phyloP scores from a whole-genome alignment of 2,888 invertebrate species.

The Drosophila borealis region DNA sequence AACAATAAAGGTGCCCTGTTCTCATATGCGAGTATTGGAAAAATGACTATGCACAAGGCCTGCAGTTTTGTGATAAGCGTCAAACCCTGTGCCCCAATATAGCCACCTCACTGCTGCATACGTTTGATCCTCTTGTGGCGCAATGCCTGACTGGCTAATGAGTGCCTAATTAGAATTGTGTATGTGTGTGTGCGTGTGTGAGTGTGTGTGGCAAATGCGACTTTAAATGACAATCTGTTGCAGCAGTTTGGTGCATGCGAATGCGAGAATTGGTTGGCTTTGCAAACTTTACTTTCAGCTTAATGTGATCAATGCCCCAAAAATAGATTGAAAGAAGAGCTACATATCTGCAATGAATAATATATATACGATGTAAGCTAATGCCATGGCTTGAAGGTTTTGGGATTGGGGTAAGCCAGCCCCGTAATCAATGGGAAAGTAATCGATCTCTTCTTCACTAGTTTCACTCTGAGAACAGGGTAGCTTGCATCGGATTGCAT shows the following conservation, averaged over 20 bases:
- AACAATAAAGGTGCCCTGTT: slow-evolving; percentile 50
- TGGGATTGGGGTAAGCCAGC: no score
- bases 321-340: no score
- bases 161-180: slow-evolving; percentile 71
- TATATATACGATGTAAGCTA: no score
- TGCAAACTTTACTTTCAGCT: background rate
- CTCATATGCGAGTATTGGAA: slow-evolving; percentile 3
- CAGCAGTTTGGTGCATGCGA: slow-evolving; percentile 10
- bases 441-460: no score
- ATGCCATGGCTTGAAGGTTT: no score
- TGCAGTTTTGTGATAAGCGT: slow-evolving; percentile 70
- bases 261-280: slow-evolving; percentile 16
- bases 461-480: no score
- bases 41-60: slow-evolving; percentile 20
- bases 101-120: background rate
- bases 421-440: no score
- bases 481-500: no score
- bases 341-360: no score
- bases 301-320: background rate
- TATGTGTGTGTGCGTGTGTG: no score
- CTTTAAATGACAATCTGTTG: slow-evolving; percentile 39
- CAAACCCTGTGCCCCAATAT: slow-evolving; percentile 46
- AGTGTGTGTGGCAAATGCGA: slow-evolving; percentile 20
- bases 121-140: slow-evolving; percentile 42
- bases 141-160: slow-evolving; percentile 67